A percentile compares a stretch with the other conserved stretches of the same genome.
These are phyloP conservation scores for Marasmarcha lunaedactyla DNA, from an alignment of 2,888 invertebrate species.

Conservation along the genomic window DNA sequence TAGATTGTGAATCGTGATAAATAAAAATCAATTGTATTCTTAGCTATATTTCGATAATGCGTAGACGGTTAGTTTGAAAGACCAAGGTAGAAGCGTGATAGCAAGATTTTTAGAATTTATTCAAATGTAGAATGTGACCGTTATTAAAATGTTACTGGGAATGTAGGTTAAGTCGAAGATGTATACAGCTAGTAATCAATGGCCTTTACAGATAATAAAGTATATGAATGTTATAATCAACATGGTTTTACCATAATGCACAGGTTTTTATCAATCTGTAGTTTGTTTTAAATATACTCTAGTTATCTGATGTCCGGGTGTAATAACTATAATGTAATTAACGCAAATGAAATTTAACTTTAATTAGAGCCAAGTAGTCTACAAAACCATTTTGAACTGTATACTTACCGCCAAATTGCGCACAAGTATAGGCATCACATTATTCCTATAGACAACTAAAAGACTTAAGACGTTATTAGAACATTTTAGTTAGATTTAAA, in stretches of 20 bases:
- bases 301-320: conserved; percentile 15
- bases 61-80: neutral
- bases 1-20: too few relatives aligned
- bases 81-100: neutral
- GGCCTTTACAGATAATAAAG: conserved; percentile 32
- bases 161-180: conserved; percentile 1
- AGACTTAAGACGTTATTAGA: neutral
- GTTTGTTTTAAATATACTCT: conserved; percentile 25
- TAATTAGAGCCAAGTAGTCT: too few relatives aligned
- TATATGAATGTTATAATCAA: neutral
- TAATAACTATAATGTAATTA: too few relatives aligned
- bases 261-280: conserved; percentile 11
- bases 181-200: conserved; percentile 23
- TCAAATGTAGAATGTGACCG: too few relatives aligned
- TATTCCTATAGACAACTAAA: neutral
- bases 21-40: neutral
- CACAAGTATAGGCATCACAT: conserved; percentile 17
- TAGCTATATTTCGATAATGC: neutral
- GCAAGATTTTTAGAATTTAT: too few relatives aligned
- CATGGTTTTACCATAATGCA: neutral
- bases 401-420: conserved; percentile 34
- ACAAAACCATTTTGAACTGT: conserved; percentile 25
- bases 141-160: too few relatives aligned
- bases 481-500: neutral
- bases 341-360: too few relatives aligned